Base-by-base conservation (phyloP, 2,888 invertebrate genomes). In the Drosophila robusta region DNA sequence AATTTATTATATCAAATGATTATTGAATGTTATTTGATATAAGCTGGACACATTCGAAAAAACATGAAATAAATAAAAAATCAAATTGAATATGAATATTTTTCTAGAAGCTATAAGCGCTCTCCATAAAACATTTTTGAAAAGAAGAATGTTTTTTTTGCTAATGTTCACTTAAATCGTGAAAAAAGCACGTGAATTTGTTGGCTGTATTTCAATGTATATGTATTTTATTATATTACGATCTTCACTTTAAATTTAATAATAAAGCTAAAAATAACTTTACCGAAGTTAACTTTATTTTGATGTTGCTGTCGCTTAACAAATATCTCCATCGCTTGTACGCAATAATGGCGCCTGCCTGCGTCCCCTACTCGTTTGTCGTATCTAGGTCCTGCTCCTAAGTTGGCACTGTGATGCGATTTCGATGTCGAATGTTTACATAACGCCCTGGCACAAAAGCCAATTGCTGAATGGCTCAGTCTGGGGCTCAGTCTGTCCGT, bases 381-480 rank as follows among this genome's bases (percentile, higher is more conserved):
- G 26, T 58, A 47, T 45, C 70, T 64, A 58, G 55, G 26, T 52
- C 29, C 42, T 68, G 60, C 57, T 56, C n/a, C 24, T 44, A 34
- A 26, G 42, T 56, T 60, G 60, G 60, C 44, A 36, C 44, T 44
- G 51, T 63, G 65, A 70, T 85, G 80, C 64, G 75, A 87, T 82
- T 80, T 68, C 76, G 64, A 24, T 74, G 62, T 79, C 62, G 75
- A 80, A 74, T 89, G 83, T 83, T 83, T 83, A 89, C 89, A 83
- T 83, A 83, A 83, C 83, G 87, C 87, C 81, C 78, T 80, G 80
- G 64, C 84, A 83, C 87, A 83, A 87, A 89, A 70, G 77, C 80
- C 80, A 89, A 87, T 86, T 74, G 87, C 83, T 78, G 72, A 85
- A 78, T 70, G 75, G 75, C 76, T 79, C 57, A 54, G 75, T 72